phyloP scores from a whole-genome alignment of 2,888 invertebrate species.

The Drosophila mimetica region DNA sequence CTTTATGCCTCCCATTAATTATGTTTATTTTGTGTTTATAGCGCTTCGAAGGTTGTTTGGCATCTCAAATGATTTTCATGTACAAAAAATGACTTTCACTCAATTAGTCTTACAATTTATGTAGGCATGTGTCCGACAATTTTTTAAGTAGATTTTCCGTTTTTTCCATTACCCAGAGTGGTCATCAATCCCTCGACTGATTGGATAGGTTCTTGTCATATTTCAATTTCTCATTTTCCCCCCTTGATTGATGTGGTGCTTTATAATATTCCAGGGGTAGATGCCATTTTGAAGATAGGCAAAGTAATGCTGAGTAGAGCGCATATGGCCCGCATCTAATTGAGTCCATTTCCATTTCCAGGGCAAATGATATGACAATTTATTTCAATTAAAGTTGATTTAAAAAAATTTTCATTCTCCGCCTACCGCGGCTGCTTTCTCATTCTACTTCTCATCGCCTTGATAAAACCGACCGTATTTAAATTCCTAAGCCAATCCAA shows the following conservation, averaged over 20 bases:
- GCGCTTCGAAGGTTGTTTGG: conserved; percentile 44
- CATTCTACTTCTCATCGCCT: not conserved
- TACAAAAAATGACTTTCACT: conserved; percentile 56
- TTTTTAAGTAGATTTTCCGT: conserved; percentile 33
- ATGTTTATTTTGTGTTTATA: conserved; percentile 40
- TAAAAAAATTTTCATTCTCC: conserved; percentile 55
- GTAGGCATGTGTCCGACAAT: conserved; percentile 34
- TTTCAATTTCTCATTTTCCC: conserved; percentile 38
- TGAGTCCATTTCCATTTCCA: conserved; percentile 50
- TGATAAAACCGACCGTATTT: conserved; percentile 20
- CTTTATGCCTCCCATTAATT: conserved; percentile 48
- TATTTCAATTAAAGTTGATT: conserved; percentile 82
- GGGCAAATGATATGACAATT: conserved; percentile 79
- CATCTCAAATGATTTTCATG: conserved; percentile 31
- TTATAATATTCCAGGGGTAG: conserved; percentile 10
- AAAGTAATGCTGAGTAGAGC: conserved; percentile 16
- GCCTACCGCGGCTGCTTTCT: not conserved
- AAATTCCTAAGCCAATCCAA: conserved; percentile 18
- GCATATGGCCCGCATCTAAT: conserved; percentile 39
- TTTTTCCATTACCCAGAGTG: conserved; percentile 44
- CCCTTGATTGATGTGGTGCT: conserved; percentile 47
- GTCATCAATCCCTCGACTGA: conserved; percentile 47
- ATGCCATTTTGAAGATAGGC: not conserved
- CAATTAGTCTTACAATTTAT: conserved; percentile 48
- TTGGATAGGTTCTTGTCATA: conserved; percentile 35